These are phyloP conservation scores for Zoanthus gigantus DNA, from an alignment of 92 coral and sea anemone genomes.

Conservation along the genomic window DNA sequence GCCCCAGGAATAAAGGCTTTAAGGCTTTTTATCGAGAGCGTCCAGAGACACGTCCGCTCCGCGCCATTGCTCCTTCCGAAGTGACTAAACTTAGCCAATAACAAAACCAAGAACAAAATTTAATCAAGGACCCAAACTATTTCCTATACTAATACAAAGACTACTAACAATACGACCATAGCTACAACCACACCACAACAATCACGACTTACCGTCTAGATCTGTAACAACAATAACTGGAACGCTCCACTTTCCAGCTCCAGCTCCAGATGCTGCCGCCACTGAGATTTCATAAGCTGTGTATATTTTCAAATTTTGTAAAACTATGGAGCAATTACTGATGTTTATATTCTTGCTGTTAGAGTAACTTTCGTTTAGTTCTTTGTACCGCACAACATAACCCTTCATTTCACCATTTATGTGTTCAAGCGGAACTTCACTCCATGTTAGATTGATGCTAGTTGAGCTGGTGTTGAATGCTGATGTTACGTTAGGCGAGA, in stretches of 20 bases:
- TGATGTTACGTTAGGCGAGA: constrained; percentile 51
- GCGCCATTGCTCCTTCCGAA: too few species aligned
- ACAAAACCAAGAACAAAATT: too few species aligned
- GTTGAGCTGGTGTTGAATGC: constrained; percentile 84
- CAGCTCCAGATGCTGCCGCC: constrained; percentile 32
- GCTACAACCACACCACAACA: too few species aligned
- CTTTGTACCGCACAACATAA: neutral
- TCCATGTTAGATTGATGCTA: constrained; percentile 50
- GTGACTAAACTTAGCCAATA: too few species aligned
- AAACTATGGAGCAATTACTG: neutral
- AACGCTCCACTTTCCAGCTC: constrained; percentile 41
- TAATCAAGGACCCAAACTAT: too few species aligned
- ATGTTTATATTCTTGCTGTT: neutral
- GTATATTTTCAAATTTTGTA: constrained; percentile 15
- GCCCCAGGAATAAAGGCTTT: too few species aligned
- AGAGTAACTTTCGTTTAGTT: neutral
- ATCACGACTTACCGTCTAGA: constrained; percentile 61
- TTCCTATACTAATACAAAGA: too few species aligned
- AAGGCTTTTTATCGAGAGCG: too few species aligned
- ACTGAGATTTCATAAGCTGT: constrained; percentile 39
- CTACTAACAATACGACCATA: too few species aligned
- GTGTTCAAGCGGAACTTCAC: neutral
- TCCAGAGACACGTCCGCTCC: too few species aligned
- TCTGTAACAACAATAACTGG: constrained; percentile 55
- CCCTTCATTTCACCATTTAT: neutral